Evolutionary conservation across 1,140 invertebrate genomes (phyloP).

Genomic region (Heliothis subflexa): DNA sequence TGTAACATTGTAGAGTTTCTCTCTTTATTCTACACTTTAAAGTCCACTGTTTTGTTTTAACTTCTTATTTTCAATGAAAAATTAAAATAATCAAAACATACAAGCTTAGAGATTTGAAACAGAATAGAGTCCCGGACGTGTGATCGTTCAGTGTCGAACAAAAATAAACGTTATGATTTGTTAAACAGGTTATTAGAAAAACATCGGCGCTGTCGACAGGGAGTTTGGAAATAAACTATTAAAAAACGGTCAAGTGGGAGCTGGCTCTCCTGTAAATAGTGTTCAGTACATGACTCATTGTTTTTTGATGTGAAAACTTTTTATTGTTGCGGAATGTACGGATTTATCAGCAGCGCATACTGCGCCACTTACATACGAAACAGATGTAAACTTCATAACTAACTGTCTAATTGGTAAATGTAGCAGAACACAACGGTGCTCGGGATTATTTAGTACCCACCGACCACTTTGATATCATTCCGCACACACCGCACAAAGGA

Average conservation of each 20-base stretch:
- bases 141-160: slow-evolving; percentile 79
- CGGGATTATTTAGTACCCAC: slow-evolving; percentile 28
- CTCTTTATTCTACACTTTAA: slow-evolving; percentile 40
- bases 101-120: slow-evolving; percentile 78
- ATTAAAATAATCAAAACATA: slow-evolving; percentile 80
- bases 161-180: slow-evolving; percentile 85
- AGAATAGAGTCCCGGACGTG: slow-evolving; percentile 81
- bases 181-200: slow-evolving; percentile 83
- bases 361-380: slow-evolving; percentile 38
- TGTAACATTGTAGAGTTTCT: slow-evolving; percentile 48
- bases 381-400: slow-evolving; percentile 46
- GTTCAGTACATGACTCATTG: slow-evolving; percentile 40
- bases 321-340: slow-evolving; percentile 32
- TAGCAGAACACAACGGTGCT: slow-evolving; percentile 38
- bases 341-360: not conserved
- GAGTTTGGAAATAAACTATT: slow-evolving; percentile 68
- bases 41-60: slow-evolving; percentile 58
- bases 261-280: slow-evolving; percentile 7
- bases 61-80: slow-evolving; percentile 71
- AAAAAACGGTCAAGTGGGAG: slow-evolving; percentile 59
- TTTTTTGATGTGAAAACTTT: slow-evolving; percentile 36
- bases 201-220: slow-evolving; percentile 71
- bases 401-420: slow-evolving; percentile 44
- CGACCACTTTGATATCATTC: slow-evolving; percentile 45
- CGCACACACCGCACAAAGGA: slow-evolving; percentile 22